phyloP scores from a whole-genome alignment of 2,888 invertebrate species.

The Gnatocerus cornutus region DNA sequence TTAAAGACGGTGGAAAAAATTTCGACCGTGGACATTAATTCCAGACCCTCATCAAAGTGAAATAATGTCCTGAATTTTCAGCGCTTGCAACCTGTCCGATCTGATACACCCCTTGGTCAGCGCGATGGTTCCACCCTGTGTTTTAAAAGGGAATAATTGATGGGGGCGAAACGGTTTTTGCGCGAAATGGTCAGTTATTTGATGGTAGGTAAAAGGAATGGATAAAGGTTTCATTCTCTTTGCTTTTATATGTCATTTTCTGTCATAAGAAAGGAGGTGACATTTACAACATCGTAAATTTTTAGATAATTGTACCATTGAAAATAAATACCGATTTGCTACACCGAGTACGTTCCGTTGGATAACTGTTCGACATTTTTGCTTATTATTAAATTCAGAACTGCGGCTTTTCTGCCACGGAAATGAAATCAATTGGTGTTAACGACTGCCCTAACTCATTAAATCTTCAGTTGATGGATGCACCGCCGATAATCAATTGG shows the following conservation, averaged over 20 bases:
- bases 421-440: slow-evolving; percentile 1
- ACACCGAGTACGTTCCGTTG: neutral
- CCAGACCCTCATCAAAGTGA: slow-evolving; percentile 69
- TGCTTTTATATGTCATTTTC: too few species aligned
- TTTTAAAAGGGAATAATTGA: neutral
- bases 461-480: slow-evolving; percentile 41
- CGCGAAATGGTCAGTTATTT: neutral
- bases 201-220: neutral
- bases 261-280: too few species aligned
- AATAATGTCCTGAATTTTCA: slow-evolving; percentile 62
- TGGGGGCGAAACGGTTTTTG: slow-evolving; percentile 1
- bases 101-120: slow-evolving; percentile 60
- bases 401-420: neutral
- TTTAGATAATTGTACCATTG: neutral
- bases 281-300: too few species aligned
- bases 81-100: slow-evolving; percentile 66
- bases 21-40: slow-evolving; percentile 67
- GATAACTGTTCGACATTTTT: slow-evolving; percentile 4
- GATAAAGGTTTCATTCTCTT: too few species aligned
- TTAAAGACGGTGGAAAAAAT: slow-evolving; percentile 52
- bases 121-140: slow-evolving; percentile 18
- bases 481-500: slow-evolving; percentile 44
- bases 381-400: neutral
- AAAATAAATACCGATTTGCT: neutral
- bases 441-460: slow-evolving; percentile 21